Conservation (phyloP, 2,797 vertebrate genomes). For the Nyctibius grandis region DNA sequence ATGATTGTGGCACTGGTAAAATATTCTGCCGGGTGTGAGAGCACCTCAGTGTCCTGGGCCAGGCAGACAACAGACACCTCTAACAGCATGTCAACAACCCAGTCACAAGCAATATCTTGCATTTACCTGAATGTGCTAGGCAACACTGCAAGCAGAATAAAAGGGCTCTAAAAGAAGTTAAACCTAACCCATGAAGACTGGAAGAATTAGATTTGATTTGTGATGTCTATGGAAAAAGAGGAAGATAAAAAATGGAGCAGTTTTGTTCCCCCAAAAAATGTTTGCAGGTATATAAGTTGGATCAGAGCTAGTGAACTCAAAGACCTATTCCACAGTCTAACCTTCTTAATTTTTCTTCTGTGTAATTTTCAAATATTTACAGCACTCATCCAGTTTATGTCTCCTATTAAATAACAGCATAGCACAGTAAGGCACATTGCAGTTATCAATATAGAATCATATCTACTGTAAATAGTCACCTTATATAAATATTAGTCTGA, state of each 20-base stretch:
- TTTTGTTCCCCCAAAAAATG: background rate
- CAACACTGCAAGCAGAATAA: background rate
- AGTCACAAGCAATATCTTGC: background rate
- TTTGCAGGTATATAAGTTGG: background rate
- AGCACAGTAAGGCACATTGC: background rate
- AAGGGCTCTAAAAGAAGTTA: background rate
- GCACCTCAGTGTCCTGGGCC: background rate
- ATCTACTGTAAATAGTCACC: background rate
- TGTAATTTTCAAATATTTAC: background rate
- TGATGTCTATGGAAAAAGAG: background rate
- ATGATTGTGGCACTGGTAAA: background rate
- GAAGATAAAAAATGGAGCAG: background rate
- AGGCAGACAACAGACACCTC: background rate
- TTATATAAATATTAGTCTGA: background rate
- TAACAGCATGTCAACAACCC: accelerated
- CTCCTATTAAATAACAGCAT: background rate
- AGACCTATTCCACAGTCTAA: background rate
- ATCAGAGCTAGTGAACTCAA: background rate
- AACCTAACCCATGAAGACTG: background rate
- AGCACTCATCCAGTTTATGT: background rate
- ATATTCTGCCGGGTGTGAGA: background rate
- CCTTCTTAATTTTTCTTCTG: background rate
- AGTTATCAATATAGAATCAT: background rate
- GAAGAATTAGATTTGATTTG: background rate
- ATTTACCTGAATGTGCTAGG: background rate